Evolutionary conservation across 2,888 invertebrate genomes (phyloP).

Genomic region (Tanaodytes sp.): DNA sequence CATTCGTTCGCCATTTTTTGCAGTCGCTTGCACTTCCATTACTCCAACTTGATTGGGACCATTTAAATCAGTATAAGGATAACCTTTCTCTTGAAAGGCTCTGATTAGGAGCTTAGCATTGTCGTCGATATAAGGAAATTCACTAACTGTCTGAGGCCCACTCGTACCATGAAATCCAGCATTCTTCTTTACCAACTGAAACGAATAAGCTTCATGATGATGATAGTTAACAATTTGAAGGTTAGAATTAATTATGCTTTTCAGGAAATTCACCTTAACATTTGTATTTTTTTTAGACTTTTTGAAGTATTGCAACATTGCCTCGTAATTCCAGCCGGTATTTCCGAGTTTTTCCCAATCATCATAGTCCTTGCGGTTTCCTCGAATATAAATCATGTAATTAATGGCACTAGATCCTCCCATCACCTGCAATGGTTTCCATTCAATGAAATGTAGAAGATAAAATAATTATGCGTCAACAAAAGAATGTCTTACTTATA

Average conservation of each 20-base stretch:
- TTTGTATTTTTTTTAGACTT: conserved; percentile 72
- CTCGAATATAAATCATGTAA: conserved; percentile 77
- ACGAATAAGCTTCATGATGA: conserved; percentile 9
- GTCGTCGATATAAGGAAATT: conserved; percentile 78
- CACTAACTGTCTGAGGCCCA: conserved; percentile 79
- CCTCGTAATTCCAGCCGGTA: conserved; percentile 74
- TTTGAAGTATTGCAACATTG: conserved; percentile 71
- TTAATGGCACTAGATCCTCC: conserved; percentile 78
- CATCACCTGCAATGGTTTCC: too few relatives aligned
- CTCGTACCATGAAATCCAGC: conserved; percentile 76
- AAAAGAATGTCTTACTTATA: neutral
- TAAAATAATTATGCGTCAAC: too few relatives aligned
- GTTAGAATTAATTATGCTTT: neutral
- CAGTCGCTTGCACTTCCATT: conserved; percentile 78
- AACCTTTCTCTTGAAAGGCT: conserved; percentile 78
- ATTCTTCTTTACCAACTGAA: conserved; percentile 65
- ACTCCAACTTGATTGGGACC: conserved; percentile 77
- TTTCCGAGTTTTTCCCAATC: conserved; percentile 75
- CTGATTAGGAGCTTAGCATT: conserved; percentile 76
- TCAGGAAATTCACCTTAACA: conserved; percentile 5
- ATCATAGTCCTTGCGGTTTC: conserved; percentile 75
- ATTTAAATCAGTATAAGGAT: conserved; percentile 77
- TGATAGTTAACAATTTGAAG: neutral
- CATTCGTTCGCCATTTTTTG: conserved; percentile 76
- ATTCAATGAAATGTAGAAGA: too few relatives aligned